Base-by-base conservation (phyloP, 2,888 invertebrate species). In the Oscheius myriophilus region DNA sequence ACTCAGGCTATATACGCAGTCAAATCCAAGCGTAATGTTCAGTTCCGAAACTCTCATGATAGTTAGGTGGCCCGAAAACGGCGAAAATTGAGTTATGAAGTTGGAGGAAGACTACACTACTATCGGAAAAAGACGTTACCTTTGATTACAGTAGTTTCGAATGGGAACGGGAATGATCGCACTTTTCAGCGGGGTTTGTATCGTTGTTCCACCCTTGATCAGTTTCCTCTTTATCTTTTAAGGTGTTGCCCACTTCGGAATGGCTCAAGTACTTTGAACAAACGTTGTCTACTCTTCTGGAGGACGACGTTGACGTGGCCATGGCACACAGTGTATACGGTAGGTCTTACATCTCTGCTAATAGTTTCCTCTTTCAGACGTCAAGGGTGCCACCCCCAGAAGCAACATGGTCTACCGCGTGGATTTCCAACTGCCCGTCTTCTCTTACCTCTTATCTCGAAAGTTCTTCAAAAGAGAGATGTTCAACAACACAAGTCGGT, bases 271-370 rank as follows among this genome's bases (percentile, higher is more conserved):
- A 65, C 49, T 71, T 79, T 51, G 69, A 77, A 1, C 69, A 71
- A 11, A 72, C 76, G 11, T 70, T 77, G 25, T 52, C 62, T 3
- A 51, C 67, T 0, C 67, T 75, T 14, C 66, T 69, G 23, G 41
- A 54, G 16, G 79, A 79, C 45, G 52, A 39, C 1, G 18, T 76
- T 0, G 75, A 75, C 26, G 49, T 79, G 18, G 75, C 76, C 6
- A 49, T 71, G 58, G 75, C 77, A 1, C 79, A 76, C 63, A 81
- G 79, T 61, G 69, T 72, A 14, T 79, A 78, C 69, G 80, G 79
- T 78, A 41, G 49, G 61, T 51, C 6, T 23, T 65, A 11, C 43
- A 1, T 23, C 9, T 11, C 9, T 16, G 7, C n/a, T 43, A 43
- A 25, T 7, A 25, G 3, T 12, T 21, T 16, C 25, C 14, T 12